These are phyloP conservation scores for Bradypodion ventrale DNA, from an alignment of 2,797 vertebrate species.

Conservation along the genomic window DNA sequence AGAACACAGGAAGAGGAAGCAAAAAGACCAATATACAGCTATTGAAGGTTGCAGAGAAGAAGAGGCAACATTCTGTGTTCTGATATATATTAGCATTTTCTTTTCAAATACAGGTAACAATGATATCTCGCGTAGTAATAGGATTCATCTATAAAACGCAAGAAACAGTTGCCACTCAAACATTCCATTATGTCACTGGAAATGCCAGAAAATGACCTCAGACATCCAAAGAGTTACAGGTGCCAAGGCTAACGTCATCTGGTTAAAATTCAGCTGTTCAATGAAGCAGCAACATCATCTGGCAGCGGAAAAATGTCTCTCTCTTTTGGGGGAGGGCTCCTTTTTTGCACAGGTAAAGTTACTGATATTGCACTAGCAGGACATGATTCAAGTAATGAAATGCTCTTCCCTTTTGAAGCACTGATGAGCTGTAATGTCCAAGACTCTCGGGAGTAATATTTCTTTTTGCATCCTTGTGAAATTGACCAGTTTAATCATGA, in stretches of 20 bases:
- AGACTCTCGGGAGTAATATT: slow-evolving; percentile 12
- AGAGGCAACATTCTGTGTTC: not conserved
- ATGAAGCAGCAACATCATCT: slow-evolving; percentile 42
- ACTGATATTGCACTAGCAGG: slow-evolving; percentile 1
- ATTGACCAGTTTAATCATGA: too few species aligned
- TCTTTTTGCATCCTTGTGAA: too few species aligned
- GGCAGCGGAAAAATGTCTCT: slow-evolving; percentile 34
- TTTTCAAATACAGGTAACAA: not conserved
- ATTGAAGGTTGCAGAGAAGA: not conserved
- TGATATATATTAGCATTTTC: not conserved
- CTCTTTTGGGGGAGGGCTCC: not conserved
- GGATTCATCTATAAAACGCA: slow-evolving; percentile 24
- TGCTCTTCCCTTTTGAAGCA: not conserved
- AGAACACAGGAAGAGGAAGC: not conserved
- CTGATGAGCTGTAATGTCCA: not conserved
- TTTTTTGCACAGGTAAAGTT: slow-evolving; percentile 28
- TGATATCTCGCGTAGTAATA: not conserved
- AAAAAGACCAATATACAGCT: not conserved
- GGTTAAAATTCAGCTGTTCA: slow-evolving; percentile 47
- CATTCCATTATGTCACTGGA: slow-evolving; percentile 10
- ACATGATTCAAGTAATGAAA: not conserved
- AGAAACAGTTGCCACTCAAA: slow-evolving; percentile 8
- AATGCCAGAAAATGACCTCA: not conserved
- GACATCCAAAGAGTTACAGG: slow-evolving; percentile 24
- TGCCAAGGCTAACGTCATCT: slow-evolving; percentile 16